Evolutionary conservation across 2,797 vertebrate species (phyloP).

Genomic region (Myotis myotis): DNA sequence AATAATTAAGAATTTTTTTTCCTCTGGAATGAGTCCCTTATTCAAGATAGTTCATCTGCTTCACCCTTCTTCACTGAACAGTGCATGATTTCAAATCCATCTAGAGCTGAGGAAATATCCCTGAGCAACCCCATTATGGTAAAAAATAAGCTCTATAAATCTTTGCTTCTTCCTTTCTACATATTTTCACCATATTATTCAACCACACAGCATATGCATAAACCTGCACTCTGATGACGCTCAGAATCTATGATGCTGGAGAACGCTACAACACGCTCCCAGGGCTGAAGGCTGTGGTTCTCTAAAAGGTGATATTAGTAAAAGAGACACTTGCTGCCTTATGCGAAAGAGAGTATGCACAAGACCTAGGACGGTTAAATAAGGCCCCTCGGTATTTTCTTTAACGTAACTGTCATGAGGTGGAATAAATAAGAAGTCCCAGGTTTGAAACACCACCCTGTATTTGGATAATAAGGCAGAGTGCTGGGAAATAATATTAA

Average conservation of each 20-base stretch:
- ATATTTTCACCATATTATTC: not conserved
- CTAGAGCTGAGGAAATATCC: not conserved
- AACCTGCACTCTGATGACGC: not conserved
- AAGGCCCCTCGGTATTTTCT: not conserved
- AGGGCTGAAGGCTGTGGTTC: not conserved
- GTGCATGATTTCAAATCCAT: not conserved
- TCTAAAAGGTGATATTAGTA: conserved; percentile 8
- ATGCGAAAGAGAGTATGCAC: not conserved
- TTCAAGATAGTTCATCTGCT: not conserved
- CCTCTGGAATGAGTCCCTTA: not conserved
- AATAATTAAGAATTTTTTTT: not conserved
- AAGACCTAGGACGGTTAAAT: not conserved
- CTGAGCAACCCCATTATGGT: not conserved
- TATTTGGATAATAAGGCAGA: not conserved
- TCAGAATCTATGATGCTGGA: not conserved
- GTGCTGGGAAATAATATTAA: too few species aligned
- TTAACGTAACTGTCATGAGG: not conserved
- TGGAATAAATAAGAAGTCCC: not conserved
- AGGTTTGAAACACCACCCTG: not conserved
- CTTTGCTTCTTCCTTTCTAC: not conserved
- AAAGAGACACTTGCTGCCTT: not conserved
- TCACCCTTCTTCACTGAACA: not conserved
- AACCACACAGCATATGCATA: not conserved
- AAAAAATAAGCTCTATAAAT: not conserved
- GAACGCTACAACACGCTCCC: not conserved